phyloP scores from a whole-genome alignment of 53 echinoderm and acorn worm species.

The Zoroaster sp. region DNA sequence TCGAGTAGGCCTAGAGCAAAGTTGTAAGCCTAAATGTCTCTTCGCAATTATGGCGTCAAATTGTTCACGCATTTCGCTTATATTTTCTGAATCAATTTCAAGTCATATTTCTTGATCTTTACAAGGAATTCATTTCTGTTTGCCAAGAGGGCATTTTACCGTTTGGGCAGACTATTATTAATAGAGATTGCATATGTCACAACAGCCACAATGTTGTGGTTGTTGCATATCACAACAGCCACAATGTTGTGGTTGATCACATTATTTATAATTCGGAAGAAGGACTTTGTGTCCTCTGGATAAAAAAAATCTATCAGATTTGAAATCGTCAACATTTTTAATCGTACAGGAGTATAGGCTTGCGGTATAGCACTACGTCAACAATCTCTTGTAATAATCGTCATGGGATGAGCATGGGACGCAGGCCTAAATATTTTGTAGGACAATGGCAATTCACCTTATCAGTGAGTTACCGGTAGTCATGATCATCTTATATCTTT shows the following conservation, averaged over 20 bases:
- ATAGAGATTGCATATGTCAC: not conserved
- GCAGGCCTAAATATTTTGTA: too few relatives aligned
- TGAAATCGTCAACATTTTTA: not conserved
- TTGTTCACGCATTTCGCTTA: too few relatives aligned
- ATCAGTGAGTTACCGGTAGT: too few relatives aligned
- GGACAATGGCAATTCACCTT: too few relatives aligned
- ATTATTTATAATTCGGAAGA: not conserved
- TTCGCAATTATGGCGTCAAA: too few relatives aligned
- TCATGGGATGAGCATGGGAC: too few relatives aligned
- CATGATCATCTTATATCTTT: too few relatives aligned
- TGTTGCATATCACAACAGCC: not conserved
- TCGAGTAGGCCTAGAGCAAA: not conserved
- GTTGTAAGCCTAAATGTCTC: too few relatives aligned
- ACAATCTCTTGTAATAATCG: too few relatives aligned
- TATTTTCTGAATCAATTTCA: too few relatives aligned
- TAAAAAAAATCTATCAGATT: too few relatives aligned
- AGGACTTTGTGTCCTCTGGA: too few relatives aligned
- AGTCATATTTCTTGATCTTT: not conserved
- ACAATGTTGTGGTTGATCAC: not conserved
- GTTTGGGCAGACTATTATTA: not conserved
- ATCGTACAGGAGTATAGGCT: not conserved
- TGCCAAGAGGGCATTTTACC: not conserved
- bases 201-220: not conserved
- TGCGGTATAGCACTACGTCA: not conserved
- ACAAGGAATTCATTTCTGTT: not conserved